These are phyloP conservation scores for Amyelois transitella DNA, from an alignment of 1,140 invertebrate genomes.

Conservation along the genomic window DNA sequence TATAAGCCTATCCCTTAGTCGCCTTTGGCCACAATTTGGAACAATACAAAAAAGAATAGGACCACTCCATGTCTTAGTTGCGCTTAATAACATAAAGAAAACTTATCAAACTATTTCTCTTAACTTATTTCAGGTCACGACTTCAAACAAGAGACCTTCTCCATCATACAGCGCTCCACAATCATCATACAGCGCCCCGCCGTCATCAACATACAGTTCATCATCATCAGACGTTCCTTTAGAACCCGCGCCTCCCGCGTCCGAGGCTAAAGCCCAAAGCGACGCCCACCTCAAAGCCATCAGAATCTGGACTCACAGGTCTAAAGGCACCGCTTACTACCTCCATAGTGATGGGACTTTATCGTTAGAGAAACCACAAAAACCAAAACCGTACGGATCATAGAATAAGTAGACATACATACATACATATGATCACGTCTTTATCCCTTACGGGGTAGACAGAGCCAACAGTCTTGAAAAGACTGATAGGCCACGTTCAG, in stretches of 20 bases:
- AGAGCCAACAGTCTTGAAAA: no score
- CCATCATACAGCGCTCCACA: not conserved
- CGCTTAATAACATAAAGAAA: no score
- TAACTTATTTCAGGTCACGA: constrained; percentile 21
- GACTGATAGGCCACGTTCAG: no score
- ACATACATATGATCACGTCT: no score
- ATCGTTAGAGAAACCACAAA: constrained; percentile 37
- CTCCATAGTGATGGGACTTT: constrained; percentile 59
- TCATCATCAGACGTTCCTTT: constrained; percentile 12
- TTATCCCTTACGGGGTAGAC: no score
- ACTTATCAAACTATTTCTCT: not conserved
- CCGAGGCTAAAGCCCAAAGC: constrained; percentile 40
- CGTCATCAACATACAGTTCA: constrained; percentile 11
- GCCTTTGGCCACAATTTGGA: no score
- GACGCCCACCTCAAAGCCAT: constrained; percentile 60
- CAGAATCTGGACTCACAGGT: constrained; percentile 63
- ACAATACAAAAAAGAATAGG: no score
- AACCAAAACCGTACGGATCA: constrained; percentile 22
- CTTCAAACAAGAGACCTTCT: constrained; percentile 8
- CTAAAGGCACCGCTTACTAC: constrained; percentile 56
- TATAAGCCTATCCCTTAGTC: no score
- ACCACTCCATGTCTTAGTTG: no score
- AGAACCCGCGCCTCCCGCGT: constrained; percentile 33
- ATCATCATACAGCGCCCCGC: constrained; percentile 2
- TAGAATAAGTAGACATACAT: no score